These are phyloP conservation scores for Champsocephalus esox DNA, from an alignment of 2,797 vertebrate genomes.

Conservation along the genomic window DNA sequence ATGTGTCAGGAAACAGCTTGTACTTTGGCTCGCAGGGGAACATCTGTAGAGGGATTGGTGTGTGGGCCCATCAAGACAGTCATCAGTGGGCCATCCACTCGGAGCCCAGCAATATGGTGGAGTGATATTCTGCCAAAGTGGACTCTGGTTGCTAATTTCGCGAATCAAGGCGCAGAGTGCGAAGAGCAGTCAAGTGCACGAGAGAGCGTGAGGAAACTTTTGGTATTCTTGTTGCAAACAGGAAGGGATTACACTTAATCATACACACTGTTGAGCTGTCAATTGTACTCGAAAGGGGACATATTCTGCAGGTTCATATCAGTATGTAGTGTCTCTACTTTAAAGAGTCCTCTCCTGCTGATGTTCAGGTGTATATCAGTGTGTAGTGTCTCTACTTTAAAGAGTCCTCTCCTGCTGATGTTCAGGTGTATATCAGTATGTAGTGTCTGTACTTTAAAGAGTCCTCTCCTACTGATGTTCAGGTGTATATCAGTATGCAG, in stretches of 20 bases:
- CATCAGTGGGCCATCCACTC: constrained; percentile 49
- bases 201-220: constrained; percentile 3
- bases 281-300: constrained; percentile 18
- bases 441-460: too few relatives aligned
- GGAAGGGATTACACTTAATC: constrained; percentile 10
- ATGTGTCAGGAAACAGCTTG: constrained; percentile 29
- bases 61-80: constrained; percentile 34
- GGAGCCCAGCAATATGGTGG: constrained; percentile 32
- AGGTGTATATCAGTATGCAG: too few relatives aligned
- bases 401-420: too few relatives aligned
- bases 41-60: constrained; percentile 28
- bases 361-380: too few relatives aligned
- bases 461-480: fast-evolving
- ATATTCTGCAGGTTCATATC: too few relatives aligned
- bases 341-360: too few relatives aligned
- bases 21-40: not conserved
- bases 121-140: constrained; percentile 39
- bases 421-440: too few relatives aligned
- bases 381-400: too few relatives aligned
- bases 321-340: too few relatives aligned
- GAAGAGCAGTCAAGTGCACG: constrained; percentile 38
- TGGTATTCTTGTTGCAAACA: constrained; percentile 2
- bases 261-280: constrained; percentile 21
- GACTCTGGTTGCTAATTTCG: constrained; percentile 24
- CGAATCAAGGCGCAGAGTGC: constrained; percentile 29